Evolutionary conservation across 2,113 vertebrate species (phyloP).

Genomic region (Acanthisitta chloris): DNA sequence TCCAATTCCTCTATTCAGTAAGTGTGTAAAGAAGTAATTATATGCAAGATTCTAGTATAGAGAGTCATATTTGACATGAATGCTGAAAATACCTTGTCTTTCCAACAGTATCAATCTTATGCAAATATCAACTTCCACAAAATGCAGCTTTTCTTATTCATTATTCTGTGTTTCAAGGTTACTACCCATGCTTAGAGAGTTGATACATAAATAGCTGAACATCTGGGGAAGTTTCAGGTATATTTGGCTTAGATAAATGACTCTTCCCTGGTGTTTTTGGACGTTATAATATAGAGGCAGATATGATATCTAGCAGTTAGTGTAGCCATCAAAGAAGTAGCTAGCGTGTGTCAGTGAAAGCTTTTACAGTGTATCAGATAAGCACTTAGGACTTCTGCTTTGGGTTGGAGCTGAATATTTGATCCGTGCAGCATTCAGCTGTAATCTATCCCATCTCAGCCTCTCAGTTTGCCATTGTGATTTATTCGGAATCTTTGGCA

Average conservation of each 20-base stretch:
- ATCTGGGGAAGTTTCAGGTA: neutral
- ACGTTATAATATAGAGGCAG: neutral
- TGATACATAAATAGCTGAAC: neutral
- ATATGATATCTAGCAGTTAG: neutral
- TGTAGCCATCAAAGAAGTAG: neutral
- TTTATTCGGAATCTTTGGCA: conserved; percentile 25
- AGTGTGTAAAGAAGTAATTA: neutral
- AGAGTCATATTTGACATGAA: neutral
- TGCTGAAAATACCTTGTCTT: neutral
- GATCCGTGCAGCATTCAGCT: neutral
- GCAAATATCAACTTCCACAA: neutral
- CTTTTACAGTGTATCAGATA: conserved; percentile 9
- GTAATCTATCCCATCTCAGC: conserved; percentile 15
- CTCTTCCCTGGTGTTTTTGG: neutral
- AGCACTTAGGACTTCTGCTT: neutral
- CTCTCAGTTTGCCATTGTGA: conserved; percentile 42
- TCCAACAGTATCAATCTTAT: neutral
- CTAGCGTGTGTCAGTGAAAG: neutral
- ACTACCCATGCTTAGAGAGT: neutral
- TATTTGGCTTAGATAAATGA: neutral
- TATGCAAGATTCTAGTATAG: neutral
- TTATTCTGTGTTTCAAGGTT: neutral
- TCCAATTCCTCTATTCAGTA: neutral
- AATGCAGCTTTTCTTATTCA: neutral
- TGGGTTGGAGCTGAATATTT: conserved; percentile 22